Conservation (phyloP, 2,888 invertebrate genomes). For the Drosophila mimetica region DNA sequence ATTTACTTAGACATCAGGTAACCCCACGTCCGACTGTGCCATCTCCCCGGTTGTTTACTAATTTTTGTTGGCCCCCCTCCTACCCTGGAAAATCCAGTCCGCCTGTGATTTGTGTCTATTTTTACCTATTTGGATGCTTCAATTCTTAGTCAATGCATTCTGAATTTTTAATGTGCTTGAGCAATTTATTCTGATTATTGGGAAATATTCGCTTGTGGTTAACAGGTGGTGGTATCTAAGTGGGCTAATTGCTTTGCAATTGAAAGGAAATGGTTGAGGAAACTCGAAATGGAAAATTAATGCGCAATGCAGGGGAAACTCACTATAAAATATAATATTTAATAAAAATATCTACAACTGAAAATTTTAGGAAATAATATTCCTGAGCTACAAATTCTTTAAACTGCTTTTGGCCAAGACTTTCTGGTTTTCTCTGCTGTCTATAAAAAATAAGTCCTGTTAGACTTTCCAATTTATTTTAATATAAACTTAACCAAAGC, state of each 20-base stretch:
- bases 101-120: constrained; percentile 35
- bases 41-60: constrained; percentile 21
- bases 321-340: background rate
- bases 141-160: constrained; percentile 24
- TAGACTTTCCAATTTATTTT: constrained; percentile 19
- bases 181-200: constrained; percentile 33
- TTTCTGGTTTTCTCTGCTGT: background rate
- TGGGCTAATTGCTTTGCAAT: constrained; percentile 30
- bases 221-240: constrained; percentile 35
- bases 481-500: constrained; percentile 3
- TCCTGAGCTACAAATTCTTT: too few relatives aligned
- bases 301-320: background rate
- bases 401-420: too few relatives aligned
- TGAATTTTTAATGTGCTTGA: background rate
- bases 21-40: constrained; percentile 24
- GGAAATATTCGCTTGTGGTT: constrained; percentile 32
- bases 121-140: constrained; percentile 14
- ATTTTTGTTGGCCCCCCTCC: background rate
- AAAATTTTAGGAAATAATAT: too few relatives aligned
- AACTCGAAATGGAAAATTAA: background rate
- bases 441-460: background rate
- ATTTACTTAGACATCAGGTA: constrained; percentile 69
- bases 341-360: too few relatives aligned
- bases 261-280: constrained; percentile 12
- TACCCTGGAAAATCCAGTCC: constrained; percentile 17